Evolutionary conservation across 2,113 vertebrate genomes (phyloP), one percentile per base, ranked within the genome.

Genomic region (Fukomys damarensis): DNA sequence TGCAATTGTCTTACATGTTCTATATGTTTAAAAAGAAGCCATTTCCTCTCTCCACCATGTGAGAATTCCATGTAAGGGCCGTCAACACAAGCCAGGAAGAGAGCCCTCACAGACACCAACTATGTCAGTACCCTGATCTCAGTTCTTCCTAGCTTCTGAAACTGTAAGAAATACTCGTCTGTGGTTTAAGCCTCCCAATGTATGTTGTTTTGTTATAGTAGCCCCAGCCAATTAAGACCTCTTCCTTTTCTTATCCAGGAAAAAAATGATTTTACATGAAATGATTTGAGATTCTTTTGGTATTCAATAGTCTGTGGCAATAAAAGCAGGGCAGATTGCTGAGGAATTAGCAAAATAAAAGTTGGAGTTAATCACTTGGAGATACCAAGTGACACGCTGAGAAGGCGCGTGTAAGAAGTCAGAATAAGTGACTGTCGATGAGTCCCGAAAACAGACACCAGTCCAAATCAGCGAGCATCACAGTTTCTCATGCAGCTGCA

Each of bases 391-490:
- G 85, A 58, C 59, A 61, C 28, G 59, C 76, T 81, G 32, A 85
- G 61, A 95, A 95, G 56, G 41, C 66, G 58, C 5, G 8, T 84
- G 13, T 54, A 93, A 86, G 77, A 90, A 93, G 58, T 68, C 56
- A 46, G 46, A 89, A 9, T 49, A 54, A 77, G 30, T 52, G 54
- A 79, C 2, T 82, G 74, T 32, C 66, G 35, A 63, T 30, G 49
- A 86, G 22, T 49, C 8, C 72, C 56, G 26, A 66, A 86, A 77
- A 70, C 14, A 91, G n/a, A 91, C 22, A 24, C 52, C 35, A 41
- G 43, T 26, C 4, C 13, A 43, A 68, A 14, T 66, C 54, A 66
- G 66, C 2, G 1, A 35, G 9, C 41, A 7, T 41, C 24, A 30
- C 22, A 38, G 2, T 2, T 24, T 16, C 76, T 72, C 32, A 65